Conservation (phyloP, 2,113 vertebrate species). For the Cebidichthys violaceus region DNA sequence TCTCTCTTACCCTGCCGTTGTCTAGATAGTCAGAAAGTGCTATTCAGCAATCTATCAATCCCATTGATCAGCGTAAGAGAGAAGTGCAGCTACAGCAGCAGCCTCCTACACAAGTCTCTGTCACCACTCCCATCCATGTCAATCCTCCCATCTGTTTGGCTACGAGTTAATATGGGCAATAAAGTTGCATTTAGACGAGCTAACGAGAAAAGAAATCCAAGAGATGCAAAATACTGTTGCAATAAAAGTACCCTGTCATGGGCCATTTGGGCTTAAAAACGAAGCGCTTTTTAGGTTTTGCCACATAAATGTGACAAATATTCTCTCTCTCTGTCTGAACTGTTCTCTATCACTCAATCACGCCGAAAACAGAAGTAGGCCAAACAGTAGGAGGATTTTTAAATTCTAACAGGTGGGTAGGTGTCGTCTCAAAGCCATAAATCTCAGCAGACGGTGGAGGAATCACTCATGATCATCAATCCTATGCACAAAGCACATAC, state of each 20-base stretch:
- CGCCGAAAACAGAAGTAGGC: slow-evolving; percentile 1
- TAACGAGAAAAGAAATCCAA: slow-evolving; percentile 16
- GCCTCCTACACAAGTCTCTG: slow-evolving; percentile 32
- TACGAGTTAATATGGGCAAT: slow-evolving; percentile 39
- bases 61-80: slow-evolving; percentile 21
- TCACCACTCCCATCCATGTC: slow-evolving; percentile 12
- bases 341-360: neutral
- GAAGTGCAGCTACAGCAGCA: slow-evolving; percentile 16
- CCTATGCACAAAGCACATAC: neutral
- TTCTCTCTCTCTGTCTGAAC: neutral
- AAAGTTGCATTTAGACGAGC: slow-evolving; percentile 22
- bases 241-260: neutral
- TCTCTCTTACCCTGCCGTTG: neutral
- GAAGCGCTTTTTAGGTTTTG: slow-evolving; percentile 7
- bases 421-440: slow-evolving; percentile 6
- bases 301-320: neutral
- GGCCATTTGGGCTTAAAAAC: slow-evolving; percentile 13
- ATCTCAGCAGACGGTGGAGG: neutral
- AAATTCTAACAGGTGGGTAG: slow-evolving; percentile 25
- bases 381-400: slow-evolving; percentile 18
- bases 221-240: slow-evolving; percentile 27
- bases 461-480: neutral
- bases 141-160: slow-evolving; percentile 59
- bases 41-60: slow-evolving; percentile 24
- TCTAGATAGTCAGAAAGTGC: neutral